phyloP scores from a whole-genome alignment of 2,888 invertebrate genomes.

The Conops quadrifasciatus region DNA sequence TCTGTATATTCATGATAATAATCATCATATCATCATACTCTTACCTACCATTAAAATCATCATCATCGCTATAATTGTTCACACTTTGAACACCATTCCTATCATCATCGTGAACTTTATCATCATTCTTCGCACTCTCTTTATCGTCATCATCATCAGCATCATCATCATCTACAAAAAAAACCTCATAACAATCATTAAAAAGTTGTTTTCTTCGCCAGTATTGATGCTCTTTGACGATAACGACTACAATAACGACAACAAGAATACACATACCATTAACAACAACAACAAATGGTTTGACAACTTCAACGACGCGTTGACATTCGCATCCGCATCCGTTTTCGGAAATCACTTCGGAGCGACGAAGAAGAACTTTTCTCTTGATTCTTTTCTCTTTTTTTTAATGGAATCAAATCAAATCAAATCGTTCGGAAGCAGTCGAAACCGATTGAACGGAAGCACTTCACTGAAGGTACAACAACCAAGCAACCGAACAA shows the following conservation, averaged over 20 bases:
- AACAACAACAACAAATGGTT: no score
- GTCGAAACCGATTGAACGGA: slow-evolving; percentile 32
- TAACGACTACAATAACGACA: no score
- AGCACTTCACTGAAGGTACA: slow-evolving; percentile 14
- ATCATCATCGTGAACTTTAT: not conserved
- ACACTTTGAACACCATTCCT: no score
- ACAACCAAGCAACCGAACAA: not conserved
- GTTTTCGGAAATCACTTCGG: slow-evolving; percentile 33
- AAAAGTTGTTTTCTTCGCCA: no score
- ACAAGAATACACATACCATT: no score
- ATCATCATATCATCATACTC: no score
- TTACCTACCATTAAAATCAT: no score
- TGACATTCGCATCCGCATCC: slow-evolving; percentile 29
- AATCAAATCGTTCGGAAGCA: slow-evolving; percentile 35
- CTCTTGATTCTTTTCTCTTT: slow-evolving; percentile 5
- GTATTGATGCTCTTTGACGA: no score
- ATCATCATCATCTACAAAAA: not conserved
- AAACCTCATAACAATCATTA: no score
- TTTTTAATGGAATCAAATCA: slow-evolving; percentile 35
- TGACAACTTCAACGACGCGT: not conserved
- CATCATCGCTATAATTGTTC: no score
- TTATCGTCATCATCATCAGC: not conserved
- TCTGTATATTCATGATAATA: no score
- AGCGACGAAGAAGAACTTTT: no score
- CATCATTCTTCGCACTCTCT: not conserved